Evolutionary conservation across 2,888 invertebrate genomes (phyloP).

Genomic region (Oligia strigilis): DNA sequence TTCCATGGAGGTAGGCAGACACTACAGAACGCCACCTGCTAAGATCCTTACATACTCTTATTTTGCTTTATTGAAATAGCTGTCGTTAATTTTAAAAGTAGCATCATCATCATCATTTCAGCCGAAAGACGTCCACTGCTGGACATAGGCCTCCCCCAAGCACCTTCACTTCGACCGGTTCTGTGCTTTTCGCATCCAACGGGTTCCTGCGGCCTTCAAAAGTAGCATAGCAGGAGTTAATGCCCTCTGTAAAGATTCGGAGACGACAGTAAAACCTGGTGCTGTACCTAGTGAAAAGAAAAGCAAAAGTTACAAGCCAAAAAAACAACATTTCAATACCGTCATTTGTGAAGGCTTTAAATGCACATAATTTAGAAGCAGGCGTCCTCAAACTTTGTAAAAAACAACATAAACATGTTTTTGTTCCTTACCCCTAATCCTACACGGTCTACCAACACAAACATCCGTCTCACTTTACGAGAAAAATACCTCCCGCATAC

Average conservation of each 20-base stretch:
- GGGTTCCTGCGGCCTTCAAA: no score
- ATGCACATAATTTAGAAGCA: neutral
- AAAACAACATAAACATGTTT: slow-evolving; percentile 28
- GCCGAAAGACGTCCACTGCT: no score
- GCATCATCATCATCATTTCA: no score
- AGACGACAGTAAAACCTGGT: neutral
- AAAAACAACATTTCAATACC: neutral
- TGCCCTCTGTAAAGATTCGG: neutral
- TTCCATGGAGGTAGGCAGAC: neutral
- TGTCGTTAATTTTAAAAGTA: neutral
- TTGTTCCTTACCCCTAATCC: slow-evolving; percentile 15
- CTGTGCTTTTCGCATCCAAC: no score
- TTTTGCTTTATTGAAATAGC: neutral
- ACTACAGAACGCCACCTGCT: neutral
- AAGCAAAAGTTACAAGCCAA: neutral
- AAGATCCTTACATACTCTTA: neutral
- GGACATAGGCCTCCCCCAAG: no score
- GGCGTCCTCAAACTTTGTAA: neutral
- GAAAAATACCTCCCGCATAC: slow-evolving; percentile 43
- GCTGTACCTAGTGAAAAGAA: neutral
- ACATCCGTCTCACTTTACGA: slow-evolving; percentile 34
- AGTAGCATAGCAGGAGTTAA: neutral
- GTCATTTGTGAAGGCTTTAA: neutral
- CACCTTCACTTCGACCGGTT: no score
- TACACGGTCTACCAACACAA: slow-evolving; percentile 7